Base-by-base conservation (phyloP, 1,140 invertebrate genomes). In the Nylanderia fulva region DNA sequence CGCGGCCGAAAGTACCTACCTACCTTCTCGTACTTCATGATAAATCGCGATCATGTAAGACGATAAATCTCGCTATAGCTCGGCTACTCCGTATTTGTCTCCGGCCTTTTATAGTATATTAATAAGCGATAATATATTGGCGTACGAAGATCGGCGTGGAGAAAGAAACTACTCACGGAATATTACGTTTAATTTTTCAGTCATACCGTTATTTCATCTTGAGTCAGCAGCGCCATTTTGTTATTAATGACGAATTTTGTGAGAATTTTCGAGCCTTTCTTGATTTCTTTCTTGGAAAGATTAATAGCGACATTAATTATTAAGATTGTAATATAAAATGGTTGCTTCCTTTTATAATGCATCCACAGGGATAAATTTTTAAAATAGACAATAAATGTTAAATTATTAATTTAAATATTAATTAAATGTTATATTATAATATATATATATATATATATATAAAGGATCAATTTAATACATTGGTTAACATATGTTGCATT, bases 31-130 rank as follows among this genome's bases (percentile, higher is more conserved):
- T 58, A 56, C 29, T 88, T 83, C 84, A 85, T 89, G 88, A 89
- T 89, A 89, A 89, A 89, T 89, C 87, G 88, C 82, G 74, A 64
- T 77, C 84, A 68, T 84, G 87, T 89, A 86, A 74, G 74, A 86
- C 87, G 85, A 89, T 89, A 88, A 88, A 89, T 89, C 88, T 76
- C 60, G 60, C 72, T 84, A 88, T 89, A 88, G 72, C 82, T 48
- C 72, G 58, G 84, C 77, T 88, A 88, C 84, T 88, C 77, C 85
- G 85, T 89, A 89, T 89, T 89, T 88, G 88, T 89, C 87, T 86
- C 79, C 56, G 69, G 76, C 76, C 45, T 71, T 84, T 88, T 85
- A 48, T 48, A 76, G 84, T 88, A 64, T 88, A 88, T 88, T 88
- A 86, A 88, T 83, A 88, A 80, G 86, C 27, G 82, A 88, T 82